Percentiles rank a stretch among this genome's conserved stretches.
Conservation (phyloP, 2,797 vertebrate genomes). For the Anguilla pacifica region DNA sequence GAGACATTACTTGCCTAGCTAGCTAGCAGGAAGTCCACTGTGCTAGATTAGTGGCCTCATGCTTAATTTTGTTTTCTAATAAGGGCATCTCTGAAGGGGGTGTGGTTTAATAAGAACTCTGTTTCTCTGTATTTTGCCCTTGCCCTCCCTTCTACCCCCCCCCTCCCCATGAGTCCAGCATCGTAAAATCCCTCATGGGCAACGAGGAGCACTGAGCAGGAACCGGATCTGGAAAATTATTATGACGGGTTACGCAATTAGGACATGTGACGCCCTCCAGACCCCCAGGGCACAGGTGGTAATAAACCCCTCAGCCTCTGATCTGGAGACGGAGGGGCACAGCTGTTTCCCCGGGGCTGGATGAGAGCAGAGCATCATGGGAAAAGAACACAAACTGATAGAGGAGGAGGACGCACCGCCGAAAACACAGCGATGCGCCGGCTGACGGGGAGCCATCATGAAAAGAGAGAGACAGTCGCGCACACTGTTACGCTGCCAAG, state of each 20-base stretch:
- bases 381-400: background rate
- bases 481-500: no score
- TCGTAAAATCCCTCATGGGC: background rate
- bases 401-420: no score
- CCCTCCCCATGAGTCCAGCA: background rate
- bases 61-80: no score
- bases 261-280: background rate
- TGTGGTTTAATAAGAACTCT: no score
- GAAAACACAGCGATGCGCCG: no score
- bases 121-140: background rate
- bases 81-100: no score
- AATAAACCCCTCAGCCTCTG: slow-evolving; percentile 30
- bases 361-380: background rate
- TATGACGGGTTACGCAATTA: background rate
- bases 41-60: no score
- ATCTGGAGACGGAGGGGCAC: slow-evolving; percentile 24
- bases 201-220: background rate
- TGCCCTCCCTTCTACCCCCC: no score
- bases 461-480: no score
- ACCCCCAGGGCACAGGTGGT: slow-evolving; percentile 16
- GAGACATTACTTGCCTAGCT: no score
- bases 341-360: slow-evolving; percentile 30
- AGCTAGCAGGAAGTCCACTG: no score
- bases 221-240: background rate
- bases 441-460: no score